Evolutionary conservation across 2,113 vertebrate species (phyloP).

Genomic region (Arizona elegans): DNA sequence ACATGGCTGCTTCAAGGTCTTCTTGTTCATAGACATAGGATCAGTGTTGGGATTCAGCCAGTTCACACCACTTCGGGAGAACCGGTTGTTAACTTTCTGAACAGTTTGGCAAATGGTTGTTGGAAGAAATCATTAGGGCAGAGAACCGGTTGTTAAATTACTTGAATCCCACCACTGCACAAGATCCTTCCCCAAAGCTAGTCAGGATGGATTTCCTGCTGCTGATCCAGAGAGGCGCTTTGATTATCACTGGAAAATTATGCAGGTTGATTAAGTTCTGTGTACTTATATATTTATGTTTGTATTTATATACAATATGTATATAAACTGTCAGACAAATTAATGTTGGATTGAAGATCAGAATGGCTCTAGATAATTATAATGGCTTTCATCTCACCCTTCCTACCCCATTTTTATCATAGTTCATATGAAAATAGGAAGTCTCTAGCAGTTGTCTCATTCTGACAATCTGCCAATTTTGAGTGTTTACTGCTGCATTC

Average conservation of each 20-base stretch:
- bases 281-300: neutral
- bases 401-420: neutral
- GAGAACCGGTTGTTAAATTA: too few relatives aligned
- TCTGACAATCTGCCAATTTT: neutral
- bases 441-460: neutral
- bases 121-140: too few relatives aligned
- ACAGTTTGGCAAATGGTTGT: too few relatives aligned
- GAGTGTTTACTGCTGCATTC: neutral
- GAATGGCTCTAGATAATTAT: neutral
- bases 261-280: neutral
- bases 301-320: neutral
- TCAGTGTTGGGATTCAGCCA: too few relatives aligned
- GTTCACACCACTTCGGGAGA: too few relatives aligned
- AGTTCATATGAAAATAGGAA: neutral
- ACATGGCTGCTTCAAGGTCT: too few relatives aligned
- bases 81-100: too few relatives aligned
- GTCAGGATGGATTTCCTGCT: neutral
- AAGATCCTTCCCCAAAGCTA: too few relatives aligned
- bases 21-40: too few relatives aligned
- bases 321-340: neutral
- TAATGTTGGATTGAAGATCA: neutral
- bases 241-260: neutral
- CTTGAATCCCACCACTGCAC: too few relatives aligned
- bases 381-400: neutral
- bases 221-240: neutral